Conservation (phyloP, 1,140 invertebrate genomes). For the Bactericera cockerelli region DNA sequence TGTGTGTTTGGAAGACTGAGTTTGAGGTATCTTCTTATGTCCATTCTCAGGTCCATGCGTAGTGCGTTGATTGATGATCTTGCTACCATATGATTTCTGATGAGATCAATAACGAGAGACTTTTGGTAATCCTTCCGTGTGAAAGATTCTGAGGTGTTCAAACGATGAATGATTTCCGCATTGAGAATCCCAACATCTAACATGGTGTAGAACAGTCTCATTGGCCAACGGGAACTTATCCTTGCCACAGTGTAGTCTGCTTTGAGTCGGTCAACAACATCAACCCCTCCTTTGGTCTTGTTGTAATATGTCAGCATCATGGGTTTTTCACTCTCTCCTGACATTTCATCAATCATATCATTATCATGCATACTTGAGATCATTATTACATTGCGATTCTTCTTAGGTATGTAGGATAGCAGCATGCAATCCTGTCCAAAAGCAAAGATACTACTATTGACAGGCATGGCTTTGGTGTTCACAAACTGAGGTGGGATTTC, state of each 20-base stretch:
- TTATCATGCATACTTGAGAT: slow-evolving; percentile 25
- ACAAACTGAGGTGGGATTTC: slow-evolving; percentile 26
- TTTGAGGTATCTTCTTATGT: slow-evolving; percentile 11
- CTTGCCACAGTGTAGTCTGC: slow-evolving; percentile 21
- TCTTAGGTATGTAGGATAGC: slow-evolving; percentile 19
- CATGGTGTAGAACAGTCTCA: slow-evolving; percentile 23
- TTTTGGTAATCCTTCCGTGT: slow-evolving; percentile 9
- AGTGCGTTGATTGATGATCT: neutral
- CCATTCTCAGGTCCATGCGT: neutral
- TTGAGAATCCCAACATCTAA: slow-evolving; percentile 17
- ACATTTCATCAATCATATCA: slow-evolving; percentile 9
- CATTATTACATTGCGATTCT: slow-evolving; percentile 23
- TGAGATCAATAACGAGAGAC: slow-evolving; percentile 9
- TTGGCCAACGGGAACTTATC: slow-evolving; percentile 24
- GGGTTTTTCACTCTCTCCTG: slow-evolving; percentile 19
- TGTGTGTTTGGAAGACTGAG: slow-evolving; percentile 6
- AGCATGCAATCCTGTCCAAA: slow-evolving; percentile 16
- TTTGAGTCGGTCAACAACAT: slow-evolving; percentile 25
- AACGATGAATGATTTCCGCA: neutral
- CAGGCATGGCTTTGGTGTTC: slow-evolving; percentile 2
- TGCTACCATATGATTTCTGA: slow-evolving; percentile 1
- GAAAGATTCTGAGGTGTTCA: slow-evolving; percentile 4
- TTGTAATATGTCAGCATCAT: slow-evolving; percentile 25
- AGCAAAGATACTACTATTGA: slow-evolving; percentile 12
- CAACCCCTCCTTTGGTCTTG: slow-evolving; percentile 26